Evolutionary conservation across 2,888 invertebrate genomes (phyloP).

Genomic region (Heliothis peltigera): DNA sequence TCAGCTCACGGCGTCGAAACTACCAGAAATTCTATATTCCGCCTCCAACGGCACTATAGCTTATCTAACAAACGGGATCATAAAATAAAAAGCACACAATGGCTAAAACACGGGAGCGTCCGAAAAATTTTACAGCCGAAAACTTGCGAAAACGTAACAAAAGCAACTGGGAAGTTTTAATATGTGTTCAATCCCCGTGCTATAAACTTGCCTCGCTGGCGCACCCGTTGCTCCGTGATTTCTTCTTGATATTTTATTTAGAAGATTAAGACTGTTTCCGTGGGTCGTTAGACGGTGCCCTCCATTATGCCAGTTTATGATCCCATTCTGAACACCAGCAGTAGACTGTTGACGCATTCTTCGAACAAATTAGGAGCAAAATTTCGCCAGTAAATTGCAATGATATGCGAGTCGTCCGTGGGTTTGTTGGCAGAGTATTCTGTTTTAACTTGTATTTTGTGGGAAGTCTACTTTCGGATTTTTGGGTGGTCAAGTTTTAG

Average conservation of each 20-base stretch:
- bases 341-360: constrained; percentile 74
- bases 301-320: constrained; percentile 82
- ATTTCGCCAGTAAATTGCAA: constrained; percentile 73
- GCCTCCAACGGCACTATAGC: not conserved
- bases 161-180: constrained; percentile 55
- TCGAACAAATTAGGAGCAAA: constrained; percentile 67
- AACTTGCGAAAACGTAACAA: constrained; percentile 51
- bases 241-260: constrained; percentile 88
- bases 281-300: constrained; percentile 79
- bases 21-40: constrained; percentile 11
- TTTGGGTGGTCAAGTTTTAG: not conserved
- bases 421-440: constrained; percentile 17
- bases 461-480: constrained; percentile 17
- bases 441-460: constrained; percentile 22
- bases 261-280: constrained; percentile 77
- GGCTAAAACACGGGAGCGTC: constrained; percentile 24
- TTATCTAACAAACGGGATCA: constrained; percentile 16
- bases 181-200: constrained; percentile 74
- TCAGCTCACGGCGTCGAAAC: not conserved
- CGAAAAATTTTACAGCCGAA: constrained; percentile 28
- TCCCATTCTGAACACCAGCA: constrained; percentile 75
- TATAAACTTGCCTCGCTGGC: constrained; percentile 70
- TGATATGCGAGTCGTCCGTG: constrained; percentile 64
- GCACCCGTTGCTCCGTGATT: constrained; percentile 78
- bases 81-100: constrained; percentile 4